Percentiles rank a stretch among this genome's conserved stretches.
Evolutionary conservation across 2,888 invertebrate genomes (phyloP).

Genomic region (Drosophila buzzatii): DNA sequence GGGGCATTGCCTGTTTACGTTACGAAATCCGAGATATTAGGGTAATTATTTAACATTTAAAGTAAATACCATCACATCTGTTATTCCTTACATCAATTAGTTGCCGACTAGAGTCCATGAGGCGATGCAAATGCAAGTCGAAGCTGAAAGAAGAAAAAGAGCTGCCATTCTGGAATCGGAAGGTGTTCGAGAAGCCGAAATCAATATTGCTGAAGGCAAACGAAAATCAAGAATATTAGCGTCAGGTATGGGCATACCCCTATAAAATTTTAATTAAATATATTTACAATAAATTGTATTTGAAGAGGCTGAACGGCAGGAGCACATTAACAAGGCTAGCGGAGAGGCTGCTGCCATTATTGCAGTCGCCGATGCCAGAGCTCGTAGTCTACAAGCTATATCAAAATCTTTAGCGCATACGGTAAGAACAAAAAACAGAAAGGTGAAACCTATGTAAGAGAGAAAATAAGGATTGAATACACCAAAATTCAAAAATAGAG

Average conservation of each 20-base stretch:
- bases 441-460: neutral
- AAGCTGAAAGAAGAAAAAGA: slow-evolving; percentile 98
- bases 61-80: neutral
- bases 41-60: slow-evolving; percentile 53
- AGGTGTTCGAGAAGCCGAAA: slow-evolving; percentile 95
- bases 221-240: slow-evolving; percentile 95
- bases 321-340: slow-evolving; percentile 96
- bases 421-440: slow-evolving; percentile 38
- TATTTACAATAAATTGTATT: slow-evolving; percentile 31
- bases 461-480: neutral
- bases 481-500: neutral
- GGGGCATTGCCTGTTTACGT: slow-evolving; percentile 98
- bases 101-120: slow-evolving; percentile 97
- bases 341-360: slow-evolving; percentile 97
- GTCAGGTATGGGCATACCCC: slow-evolving; percentile 88
- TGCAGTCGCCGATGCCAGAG: slow-evolving; percentile 96
- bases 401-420: slow-evolving; percentile 87
- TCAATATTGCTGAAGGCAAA: slow-evolving; percentile 99
- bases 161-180: slow-evolving; percentile 99
- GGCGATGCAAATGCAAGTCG: slow-evolving; percentile 99
- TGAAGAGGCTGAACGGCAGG: slow-evolving; percentile 95
- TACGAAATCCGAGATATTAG: slow-evolving; percentile 93
- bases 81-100: slow-evolving; percentile 85
- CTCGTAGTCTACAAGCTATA: slow-evolving; percentile 92
- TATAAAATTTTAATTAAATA: too few species aligned